Conservation (phyloP, 2,888 invertebrate species). For the Ormyrus nitidulus region DNA sequence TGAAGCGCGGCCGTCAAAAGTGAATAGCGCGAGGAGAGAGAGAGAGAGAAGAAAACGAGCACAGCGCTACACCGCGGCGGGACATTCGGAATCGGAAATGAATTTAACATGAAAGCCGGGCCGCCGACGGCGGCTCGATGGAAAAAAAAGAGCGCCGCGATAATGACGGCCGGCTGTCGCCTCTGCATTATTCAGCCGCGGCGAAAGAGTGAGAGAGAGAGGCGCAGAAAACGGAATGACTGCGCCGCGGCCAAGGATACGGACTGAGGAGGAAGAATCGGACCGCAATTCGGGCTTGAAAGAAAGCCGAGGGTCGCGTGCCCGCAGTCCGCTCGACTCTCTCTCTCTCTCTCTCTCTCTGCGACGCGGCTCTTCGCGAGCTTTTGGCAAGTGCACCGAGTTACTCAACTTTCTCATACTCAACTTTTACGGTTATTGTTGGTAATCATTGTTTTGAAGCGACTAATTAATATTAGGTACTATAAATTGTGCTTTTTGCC, state of each 20-base stretch:
- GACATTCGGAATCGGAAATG: slow-evolving; percentile 54
- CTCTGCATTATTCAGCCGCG: slow-evolving; percentile 51
- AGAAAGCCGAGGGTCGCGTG: too few species aligned
- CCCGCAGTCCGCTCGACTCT: too few species aligned
- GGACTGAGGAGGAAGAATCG: not conserved
- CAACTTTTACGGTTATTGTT: too few species aligned
- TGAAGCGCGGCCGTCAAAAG: not conserved
- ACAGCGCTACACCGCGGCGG: not conserved
- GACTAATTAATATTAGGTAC: too few species aligned
- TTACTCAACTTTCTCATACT: too few species aligned
- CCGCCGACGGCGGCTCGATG: not conserved
- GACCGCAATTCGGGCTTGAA: not conserved
- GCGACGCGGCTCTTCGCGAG: too few species aligned
- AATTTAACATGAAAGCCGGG: slow-evolving; percentile 55
- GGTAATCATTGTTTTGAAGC: too few species aligned
- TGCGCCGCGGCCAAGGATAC: not conserved
- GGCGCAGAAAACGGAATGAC: not conserved
- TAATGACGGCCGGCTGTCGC: not conserved
- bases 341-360: too few species aligned
- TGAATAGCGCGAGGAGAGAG: not conserved
- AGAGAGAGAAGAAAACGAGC: not conserved
- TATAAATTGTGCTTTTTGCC: too few species aligned
- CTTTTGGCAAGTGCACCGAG: too few species aligned
- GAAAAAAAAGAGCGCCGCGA: slow-evolving; percentile 3
- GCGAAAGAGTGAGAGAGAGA: slow-evolving; percentile 28